Conservation (phyloP, 2,888 invertebrate genomes). For the Parapristionchus giblindavisi region DNA sequence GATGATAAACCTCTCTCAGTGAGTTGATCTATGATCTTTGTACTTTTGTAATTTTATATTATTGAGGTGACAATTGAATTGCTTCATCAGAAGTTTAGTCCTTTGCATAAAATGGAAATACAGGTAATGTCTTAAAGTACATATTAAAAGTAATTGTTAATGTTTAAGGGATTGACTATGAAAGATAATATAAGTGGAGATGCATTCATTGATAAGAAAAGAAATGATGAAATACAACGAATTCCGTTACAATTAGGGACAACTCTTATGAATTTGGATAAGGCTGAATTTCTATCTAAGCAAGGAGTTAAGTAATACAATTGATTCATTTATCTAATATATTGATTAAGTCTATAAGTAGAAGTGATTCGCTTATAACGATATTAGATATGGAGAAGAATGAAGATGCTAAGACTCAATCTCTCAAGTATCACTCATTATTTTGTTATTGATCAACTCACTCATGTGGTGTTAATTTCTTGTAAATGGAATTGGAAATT, state of each 20-base stretch:
- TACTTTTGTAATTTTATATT: background rate
- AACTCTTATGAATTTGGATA: slow-evolving; percentile 32
- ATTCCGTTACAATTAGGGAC: slow-evolving; percentile 28
- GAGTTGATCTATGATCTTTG: background rate
- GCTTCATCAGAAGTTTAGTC: slow-evolving; percentile 20
- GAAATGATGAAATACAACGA: slow-evolving; percentile 11
- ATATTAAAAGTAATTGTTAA: background rate
- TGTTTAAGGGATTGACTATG: slow-evolving; percentile 6
- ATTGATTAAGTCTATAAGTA: background rate
- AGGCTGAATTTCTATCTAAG: slow-evolving; percentile 22
- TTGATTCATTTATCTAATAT: background rate
- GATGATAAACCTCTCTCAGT: slow-evolving; percentile 27
- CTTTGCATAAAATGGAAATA: slow-evolving; percentile 29
- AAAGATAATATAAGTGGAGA: slow-evolving; percentile 19
- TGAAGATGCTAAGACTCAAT: slow-evolving; percentile 21
- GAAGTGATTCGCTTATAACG: slow-evolving; percentile 24
- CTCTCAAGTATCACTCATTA: slow-evolving; percentile 2
- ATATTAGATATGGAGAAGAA: slow-evolving; percentile 32
- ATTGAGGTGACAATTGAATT: slow-evolving; percentile 27
- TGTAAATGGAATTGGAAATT: no score
- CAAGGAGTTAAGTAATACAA: slow-evolving; percentile 9
- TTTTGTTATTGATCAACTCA: background rate
- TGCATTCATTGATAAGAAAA: slow-evolving; percentile 24
- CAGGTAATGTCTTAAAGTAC: background rate
- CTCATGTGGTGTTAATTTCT: no score